Conservation (phyloP, 2,888 invertebrate genomes). For the Nasonia oneida region DNA sequence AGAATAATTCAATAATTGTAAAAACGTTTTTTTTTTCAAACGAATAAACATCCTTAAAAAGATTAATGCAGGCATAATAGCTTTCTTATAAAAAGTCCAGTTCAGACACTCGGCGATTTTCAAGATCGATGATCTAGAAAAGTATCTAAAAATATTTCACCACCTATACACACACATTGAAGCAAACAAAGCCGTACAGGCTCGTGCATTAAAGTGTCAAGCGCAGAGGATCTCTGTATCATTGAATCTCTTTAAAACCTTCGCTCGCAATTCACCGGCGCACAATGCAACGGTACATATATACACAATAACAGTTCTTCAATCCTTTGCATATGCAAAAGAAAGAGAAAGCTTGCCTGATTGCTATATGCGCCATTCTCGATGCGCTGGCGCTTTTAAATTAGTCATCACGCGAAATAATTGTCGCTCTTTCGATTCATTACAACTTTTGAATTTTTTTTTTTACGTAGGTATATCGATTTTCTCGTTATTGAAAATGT, state of each 20-base stretch:
- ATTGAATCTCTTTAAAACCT: neutral
- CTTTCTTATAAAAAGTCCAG: too few relatives aligned
- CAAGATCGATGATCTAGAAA: neutral
- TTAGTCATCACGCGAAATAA: neutral
- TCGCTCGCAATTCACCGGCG: neutral
- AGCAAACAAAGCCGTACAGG: neutral
- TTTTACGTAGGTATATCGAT: neutral
- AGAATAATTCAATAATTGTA: too few relatives aligned
- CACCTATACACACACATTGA: neutral
- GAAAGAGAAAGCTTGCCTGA: neutral
- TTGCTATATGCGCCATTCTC: neutral
- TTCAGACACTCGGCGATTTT: neutral
- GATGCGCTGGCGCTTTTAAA: neutral
- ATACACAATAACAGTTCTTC: slow-evolving; percentile 6
- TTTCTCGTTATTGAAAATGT: too few relatives aligned
- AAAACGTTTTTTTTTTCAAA: too few relatives aligned
- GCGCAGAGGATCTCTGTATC: neutral
- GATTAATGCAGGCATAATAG: too few relatives aligned
- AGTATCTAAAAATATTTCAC: neutral
- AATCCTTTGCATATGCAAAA: slow-evolving; percentile 4
- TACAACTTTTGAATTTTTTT: neutral
- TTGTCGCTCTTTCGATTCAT: neutral
- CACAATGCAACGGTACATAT: neutral
- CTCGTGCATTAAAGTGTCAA: slow-evolving; percentile 13
- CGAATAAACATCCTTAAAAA: too few relatives aligned